Evolutionary conservation across 1,140 invertebrate species (phyloP).

Genomic region (Drosophila bipectinata): DNA sequence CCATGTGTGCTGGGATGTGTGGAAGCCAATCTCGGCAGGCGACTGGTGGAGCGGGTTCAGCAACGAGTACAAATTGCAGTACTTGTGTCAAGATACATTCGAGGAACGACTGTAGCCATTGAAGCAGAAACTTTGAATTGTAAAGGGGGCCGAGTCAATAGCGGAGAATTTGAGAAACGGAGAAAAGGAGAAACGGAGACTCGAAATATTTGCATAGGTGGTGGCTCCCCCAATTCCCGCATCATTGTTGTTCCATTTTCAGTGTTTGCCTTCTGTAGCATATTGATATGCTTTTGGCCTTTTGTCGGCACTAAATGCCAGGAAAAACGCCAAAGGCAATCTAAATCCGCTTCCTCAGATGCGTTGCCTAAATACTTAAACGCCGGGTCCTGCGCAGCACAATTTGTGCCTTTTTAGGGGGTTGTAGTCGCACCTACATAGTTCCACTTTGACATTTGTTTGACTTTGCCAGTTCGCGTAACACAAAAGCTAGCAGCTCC

Average conservation of each 20-base stretch:
- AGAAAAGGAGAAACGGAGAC: slow-evolving; percentile 2
- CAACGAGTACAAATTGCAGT: slow-evolving; percentile 73
- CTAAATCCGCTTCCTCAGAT: slow-evolving; percentile 22
- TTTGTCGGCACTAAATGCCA: slow-evolving; percentile 54
- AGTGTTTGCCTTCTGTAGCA: slow-evolving; percentile 34
- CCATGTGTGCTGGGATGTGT: slow-evolving; percentile 33
- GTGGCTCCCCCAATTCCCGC: not conserved
- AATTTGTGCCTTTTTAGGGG: not conserved
- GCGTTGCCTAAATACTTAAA: slow-evolving; percentile 51
- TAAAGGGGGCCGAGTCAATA: not conserved
- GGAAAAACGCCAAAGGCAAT: slow-evolving; percentile 29
- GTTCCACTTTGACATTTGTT: slow-evolving; percentile 48
- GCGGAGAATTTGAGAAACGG: not conserved
- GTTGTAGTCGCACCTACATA: not conserved
- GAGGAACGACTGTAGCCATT: slow-evolving; percentile 56
- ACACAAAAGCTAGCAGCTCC: slow-evolving; percentile 13
- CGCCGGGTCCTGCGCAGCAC: slow-evolving; percentile 24
- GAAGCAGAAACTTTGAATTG: slow-evolving; percentile 36
- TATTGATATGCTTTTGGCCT: slow-evolving; percentile 58
- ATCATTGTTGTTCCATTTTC: not conserved
- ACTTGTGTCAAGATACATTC: slow-evolving; percentile 78
- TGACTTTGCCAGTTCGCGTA: slow-evolving; percentile 38
- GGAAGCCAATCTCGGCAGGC: slow-evolving; percentile 22
- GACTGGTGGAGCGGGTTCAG: slow-evolving; percentile 30
- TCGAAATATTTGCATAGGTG: slow-evolving; percentile 67